A percentile compares a stretch with the other conserved stretches of the same genome.
Conservation (phyloP, 2,888 invertebrate species). For the Sylvicola cinctus region DNA sequence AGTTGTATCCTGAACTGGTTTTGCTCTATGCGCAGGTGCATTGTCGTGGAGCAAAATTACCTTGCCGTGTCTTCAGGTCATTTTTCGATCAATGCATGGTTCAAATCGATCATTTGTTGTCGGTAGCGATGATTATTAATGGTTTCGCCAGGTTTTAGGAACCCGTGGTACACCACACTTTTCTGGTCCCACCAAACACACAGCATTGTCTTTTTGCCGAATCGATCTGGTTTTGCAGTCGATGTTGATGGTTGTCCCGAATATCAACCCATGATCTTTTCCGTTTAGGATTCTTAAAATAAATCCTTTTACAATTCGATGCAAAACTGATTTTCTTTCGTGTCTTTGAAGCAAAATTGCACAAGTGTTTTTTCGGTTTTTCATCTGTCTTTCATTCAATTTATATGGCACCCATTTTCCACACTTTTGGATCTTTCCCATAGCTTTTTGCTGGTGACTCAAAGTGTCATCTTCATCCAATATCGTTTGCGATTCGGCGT, state of each 20-base stretch:
- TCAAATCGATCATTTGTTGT: conserved; percentile 7
- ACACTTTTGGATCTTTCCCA: too few relatives aligned
- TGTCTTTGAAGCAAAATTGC: neutral
- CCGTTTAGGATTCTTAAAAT: conserved; percentile 2
- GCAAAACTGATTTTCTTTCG: conserved; percentile 1
- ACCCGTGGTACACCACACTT: neutral
- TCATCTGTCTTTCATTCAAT: conserved; percentile 1
- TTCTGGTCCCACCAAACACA: conserved; percentile 4
- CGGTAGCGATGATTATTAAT: conserved; percentile 5
- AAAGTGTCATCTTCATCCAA: too few relatives aligned
- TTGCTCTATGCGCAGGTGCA: conserved; percentile 6
- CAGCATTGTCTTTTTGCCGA: neutral
- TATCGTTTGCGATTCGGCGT: conserved; percentile 3
- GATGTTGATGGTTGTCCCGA: conserved; percentile 2
- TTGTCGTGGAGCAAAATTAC: conserved; percentile 9
- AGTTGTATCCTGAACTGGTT: conserved; percentile 6
- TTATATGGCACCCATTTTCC: neutral
- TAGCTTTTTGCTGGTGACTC: too few relatives aligned
- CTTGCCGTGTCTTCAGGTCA: conserved; percentile 8
- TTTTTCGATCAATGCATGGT: conserved; percentile 6
- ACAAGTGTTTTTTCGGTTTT: too few relatives aligned
- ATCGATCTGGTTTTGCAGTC: too few relatives aligned
- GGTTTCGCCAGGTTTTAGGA: neutral
- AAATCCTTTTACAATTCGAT: neutral
- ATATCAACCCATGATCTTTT: conserved; percentile 3